Conservation (phyloP, 2,113 vertebrate genomes). For the Cromileptes altivelis region DNA sequence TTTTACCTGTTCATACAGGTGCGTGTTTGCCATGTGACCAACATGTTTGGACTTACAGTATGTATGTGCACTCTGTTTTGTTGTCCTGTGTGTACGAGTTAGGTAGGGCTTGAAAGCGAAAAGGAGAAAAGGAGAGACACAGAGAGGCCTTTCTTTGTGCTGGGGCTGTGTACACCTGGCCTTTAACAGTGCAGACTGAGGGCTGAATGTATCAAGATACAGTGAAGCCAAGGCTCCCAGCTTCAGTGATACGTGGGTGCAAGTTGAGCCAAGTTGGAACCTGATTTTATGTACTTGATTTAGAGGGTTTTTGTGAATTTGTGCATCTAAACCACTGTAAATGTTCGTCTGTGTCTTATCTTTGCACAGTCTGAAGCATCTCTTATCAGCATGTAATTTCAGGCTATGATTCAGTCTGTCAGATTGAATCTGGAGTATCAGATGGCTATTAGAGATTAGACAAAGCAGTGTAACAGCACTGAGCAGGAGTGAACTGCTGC, state of each 20-base stretch:
- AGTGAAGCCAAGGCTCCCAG: background rate
- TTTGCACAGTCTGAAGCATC: slow-evolving; percentile 1
- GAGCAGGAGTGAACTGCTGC: slow-evolving; percentile 22
- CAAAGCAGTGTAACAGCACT: slow-evolving; percentile 18
- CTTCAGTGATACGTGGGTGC: background rate
- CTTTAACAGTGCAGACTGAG: slow-evolving; percentile 28
- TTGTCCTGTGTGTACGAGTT: slow-evolving; percentile 21
- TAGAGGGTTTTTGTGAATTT: background rate
- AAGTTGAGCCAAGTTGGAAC: background rate
- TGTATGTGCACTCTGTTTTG: background rate
- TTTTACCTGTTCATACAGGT: slow-evolving; percentile 39
- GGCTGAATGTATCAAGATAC: slow-evolving; percentile 9
- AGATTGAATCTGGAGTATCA: slow-evolving; percentile 52
- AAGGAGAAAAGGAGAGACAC: slow-evolving; percentile 38
- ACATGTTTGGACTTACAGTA: slow-evolving; percentile 22
- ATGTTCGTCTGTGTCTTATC: background rate
- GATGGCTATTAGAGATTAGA: slow-evolving; percentile 56
- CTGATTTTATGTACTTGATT: background rate
- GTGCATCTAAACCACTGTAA: slow-evolving; percentile 22
- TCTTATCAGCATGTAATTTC: slow-evolving; percentile 47
- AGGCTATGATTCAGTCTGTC: slow-evolving; percentile 38
- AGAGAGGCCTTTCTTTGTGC: slow-evolving; percentile 53
- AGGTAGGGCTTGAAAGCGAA: slow-evolving; percentile 25
- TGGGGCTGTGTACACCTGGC: slow-evolving; percentile 39
- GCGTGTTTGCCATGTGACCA: slow-evolving; percentile 34